These are phyloP conservation scores for Trochalopteron elliotii DNA, from an alignment of 2,113 vertebrate species.

Conservation along the genomic window DNA sequence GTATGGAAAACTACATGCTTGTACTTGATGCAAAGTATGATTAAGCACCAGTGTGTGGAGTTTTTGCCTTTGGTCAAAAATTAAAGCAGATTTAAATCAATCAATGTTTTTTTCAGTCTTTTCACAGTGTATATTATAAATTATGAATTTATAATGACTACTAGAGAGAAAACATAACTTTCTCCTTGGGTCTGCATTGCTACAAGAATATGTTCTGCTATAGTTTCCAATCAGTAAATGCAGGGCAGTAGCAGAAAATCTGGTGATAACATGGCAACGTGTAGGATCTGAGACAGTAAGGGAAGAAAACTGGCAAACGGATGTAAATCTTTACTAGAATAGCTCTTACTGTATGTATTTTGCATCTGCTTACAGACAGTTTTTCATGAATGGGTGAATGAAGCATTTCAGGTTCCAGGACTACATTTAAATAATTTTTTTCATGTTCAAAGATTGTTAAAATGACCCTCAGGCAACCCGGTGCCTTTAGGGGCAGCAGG, in stretches of 20 bases:
- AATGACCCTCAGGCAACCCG: neutral
- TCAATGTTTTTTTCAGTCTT: conserved; percentile 15
- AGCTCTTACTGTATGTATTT: neutral
- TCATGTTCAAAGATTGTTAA: neutral
- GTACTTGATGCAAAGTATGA: conserved; percentile 53
- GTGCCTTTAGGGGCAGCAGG: neutral
- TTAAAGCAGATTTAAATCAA: conserved; percentile 37
- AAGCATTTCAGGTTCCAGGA: neutral
- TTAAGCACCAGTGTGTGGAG: conserved; percentile 39
- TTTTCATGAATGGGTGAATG: neutral
- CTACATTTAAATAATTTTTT: neutral
- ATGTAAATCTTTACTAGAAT: neutral
- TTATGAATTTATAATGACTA: neutral
- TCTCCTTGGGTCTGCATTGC: neutral
- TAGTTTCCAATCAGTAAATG: neutral
- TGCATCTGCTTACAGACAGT: neutral
- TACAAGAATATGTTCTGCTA: neutral
- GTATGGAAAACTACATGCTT: conserved; percentile 50
- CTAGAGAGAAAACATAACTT: neutral
- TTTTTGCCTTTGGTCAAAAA: conserved; percentile 50
- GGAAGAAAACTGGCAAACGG: neutral
- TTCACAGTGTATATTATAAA: neutral
- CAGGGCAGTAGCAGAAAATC: neutral
- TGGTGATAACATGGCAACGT: neutral
- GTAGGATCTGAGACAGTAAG: neutral